Base-by-base conservation (phyloP, 2,888 invertebrate species). In the Julus scandinavius region DNA sequence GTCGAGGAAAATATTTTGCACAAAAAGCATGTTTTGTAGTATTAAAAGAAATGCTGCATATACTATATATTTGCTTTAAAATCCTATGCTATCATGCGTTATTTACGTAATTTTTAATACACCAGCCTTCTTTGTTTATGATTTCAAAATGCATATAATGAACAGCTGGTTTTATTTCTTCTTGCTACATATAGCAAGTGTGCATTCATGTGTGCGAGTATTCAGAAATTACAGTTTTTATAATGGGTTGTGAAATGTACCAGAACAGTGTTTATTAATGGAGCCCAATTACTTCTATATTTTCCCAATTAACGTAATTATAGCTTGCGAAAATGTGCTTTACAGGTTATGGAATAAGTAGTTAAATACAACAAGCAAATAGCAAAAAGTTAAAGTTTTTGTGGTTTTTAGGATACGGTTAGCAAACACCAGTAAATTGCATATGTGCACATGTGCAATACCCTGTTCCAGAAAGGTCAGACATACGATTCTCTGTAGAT, bases 271-370 rank as follows among this genome's bases (percentile, higher is more conserved):
- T 63, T 63, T n/a, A 6, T 15, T 63, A n/a, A n/a, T n/a, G 2
- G 58, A 17, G 6, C n/a, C 58, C 58, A 63, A n/a, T 63, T 63
- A 63, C n/a, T 63, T n/a, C 0, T 63, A n/a, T 17, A n/a, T n/a
- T 63, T 63, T 63, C n/a, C n/a, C n/a, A 63, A 63, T 63, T 63
- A 63, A 63, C 6, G n/a, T 63, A 63, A 63, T 63, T 63, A n/a
- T 63, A n/a, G 58, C 3, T 63, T n/a, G 15, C 5, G 1, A 63
- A 63, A 63, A 15, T n/a, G 58, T n/a, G 58, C 58, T 63, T n/a
- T 63, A n/a, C 58, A n/a, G 58, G 17, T 63, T 63, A 63, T 63
- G 17, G 45, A 45, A 45, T 45, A 45, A 1, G 45, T 45, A 45
- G 45, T 45, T 45, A 45, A 45, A 45, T 45, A 7, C 45, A 45